Evolutionary conservation across 2,888 invertebrate species (phyloP).

Genomic region (Cantharis rufa): DNA sequence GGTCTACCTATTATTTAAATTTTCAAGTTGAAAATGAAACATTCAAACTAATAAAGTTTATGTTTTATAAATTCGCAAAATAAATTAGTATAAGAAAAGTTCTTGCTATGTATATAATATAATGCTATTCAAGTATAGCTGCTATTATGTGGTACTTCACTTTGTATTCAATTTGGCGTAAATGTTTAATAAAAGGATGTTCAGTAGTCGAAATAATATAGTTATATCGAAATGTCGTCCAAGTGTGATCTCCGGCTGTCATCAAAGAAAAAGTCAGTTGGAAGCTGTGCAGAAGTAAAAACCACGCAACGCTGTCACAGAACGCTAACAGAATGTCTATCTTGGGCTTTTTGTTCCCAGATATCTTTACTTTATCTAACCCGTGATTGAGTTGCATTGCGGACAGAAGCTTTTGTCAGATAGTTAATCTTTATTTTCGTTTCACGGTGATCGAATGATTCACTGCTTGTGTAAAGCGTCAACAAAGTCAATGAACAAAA

Average conservation of each 20-base stretch:
- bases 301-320: slow-evolving; percentile 37
- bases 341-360: slow-evolving; percentile 38
- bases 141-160: not conserved
- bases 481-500: not conserved
- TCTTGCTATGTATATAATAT: not conserved
- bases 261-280: slow-evolving; percentile 34
- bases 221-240: slow-evolving; percentile 34
- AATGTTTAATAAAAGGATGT: slow-evolving; percentile 22
- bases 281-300: slow-evolving; percentile 35
- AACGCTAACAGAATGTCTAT: slow-evolving; percentile 37
- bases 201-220: slow-evolving; percentile 37
- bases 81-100: not conserved
- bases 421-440: slow-evolving; percentile 44
- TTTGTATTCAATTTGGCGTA: slow-evolving; percentile 3
- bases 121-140: not conserved
- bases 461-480: slow-evolving; percentile 10
- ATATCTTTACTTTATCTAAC: slow-evolving; percentile 44
- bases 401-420: slow-evolving; percentile 43
- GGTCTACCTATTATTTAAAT: not conserved
- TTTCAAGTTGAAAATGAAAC: not conserved
- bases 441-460: slow-evolving; percentile 34
- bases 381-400: slow-evolving; percentile 43
- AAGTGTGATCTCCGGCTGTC: slow-evolving; percentile 32
- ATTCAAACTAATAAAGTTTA: not conserved
- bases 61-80: not conserved